Percentiles rank a stretch among this genome's conserved stretches.
These are phyloP conservation scores for Serrognathus titanus DNA, from an alignment of 2,888 invertebrate genomes.

Conservation along the genomic window DNA sequence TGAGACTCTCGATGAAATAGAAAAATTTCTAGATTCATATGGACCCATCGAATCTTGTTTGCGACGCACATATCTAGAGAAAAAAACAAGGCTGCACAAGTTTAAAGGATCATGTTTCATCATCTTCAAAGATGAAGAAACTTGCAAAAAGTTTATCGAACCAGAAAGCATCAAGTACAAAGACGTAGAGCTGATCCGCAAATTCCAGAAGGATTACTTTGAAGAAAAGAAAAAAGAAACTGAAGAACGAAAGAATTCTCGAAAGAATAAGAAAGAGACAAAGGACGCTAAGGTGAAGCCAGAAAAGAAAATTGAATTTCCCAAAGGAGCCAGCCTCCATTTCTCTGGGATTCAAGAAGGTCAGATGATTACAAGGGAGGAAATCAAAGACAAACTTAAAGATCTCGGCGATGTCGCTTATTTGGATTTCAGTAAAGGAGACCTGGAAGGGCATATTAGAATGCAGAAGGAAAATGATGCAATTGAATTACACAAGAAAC, in stretches of 20 bases:
- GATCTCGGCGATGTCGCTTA: conserved; percentile 63
- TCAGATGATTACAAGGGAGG: conserved; percentile 60
- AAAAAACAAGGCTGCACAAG: conserved; percentile 58
- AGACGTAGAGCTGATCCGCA: conserved; percentile 63
- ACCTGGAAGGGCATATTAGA: conserved; percentile 69
- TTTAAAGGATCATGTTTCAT: conserved; percentile 94
- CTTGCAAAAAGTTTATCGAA: conserved; percentile 74
- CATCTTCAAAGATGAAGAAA: conserved; percentile 77
- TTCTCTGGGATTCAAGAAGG: conserved; percentile 62
- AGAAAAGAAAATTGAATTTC: conserved; percentile 54
- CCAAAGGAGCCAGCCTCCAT: conserved; percentile 71
- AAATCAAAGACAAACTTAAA: conserved; percentile 68
- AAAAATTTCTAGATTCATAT: conserved; percentile 68
- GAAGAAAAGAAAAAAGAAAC: conserved; percentile 66
- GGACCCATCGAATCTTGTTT: conserved; percentile 63
- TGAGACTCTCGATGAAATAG: conserved; percentile 62
- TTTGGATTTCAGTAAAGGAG: conserved; percentile 73
- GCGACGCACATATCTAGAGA: conserved; percentile 60
- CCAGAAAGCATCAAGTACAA: conserved; percentile 61
- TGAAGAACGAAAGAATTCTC: conserved; percentile 51
- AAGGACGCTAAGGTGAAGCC: conserved; percentile 39
- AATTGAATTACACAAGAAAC: conserved; percentile 59
- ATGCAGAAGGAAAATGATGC: conserved; percentile 68
- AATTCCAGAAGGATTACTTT: conserved; percentile 69
- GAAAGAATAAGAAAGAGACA: conserved; percentile 56